phyloP scores from a whole-genome alignment of 2,797 vertebrate genomes.

The Ctenosaura bakeri region DNA sequence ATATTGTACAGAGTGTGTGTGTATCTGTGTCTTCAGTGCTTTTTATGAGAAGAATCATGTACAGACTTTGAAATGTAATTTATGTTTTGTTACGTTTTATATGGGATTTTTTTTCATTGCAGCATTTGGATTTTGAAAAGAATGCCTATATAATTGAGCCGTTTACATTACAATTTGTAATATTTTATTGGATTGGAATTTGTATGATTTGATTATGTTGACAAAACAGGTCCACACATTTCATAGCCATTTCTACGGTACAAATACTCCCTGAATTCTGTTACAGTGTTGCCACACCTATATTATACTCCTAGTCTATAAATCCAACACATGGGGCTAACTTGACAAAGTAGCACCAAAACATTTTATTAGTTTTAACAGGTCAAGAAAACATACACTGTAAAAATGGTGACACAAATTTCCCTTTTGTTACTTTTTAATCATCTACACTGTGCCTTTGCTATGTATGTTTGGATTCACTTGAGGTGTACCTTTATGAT shows the following conservation, averaged over 20 bases:
- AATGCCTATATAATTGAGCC: slow-evolving; percentile 82
- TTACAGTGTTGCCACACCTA: slow-evolving; percentile 69
- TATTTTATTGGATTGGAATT: slow-evolving; percentile 65
- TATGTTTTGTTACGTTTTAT: slow-evolving; percentile 85
- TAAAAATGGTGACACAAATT: slow-evolving; percentile 48
- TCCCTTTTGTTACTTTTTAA: slow-evolving; percentile 47
- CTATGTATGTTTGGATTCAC: slow-evolving; percentile 51
- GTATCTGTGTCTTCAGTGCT: slow-evolving; percentile 61
- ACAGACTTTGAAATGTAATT: slow-evolving; percentile 89
- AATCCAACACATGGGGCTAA: slow-evolving; percentile 71
- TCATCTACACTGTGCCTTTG: slow-evolving; percentile 28
- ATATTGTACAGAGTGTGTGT: slow-evolving; percentile 71
- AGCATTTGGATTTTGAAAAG: slow-evolving; percentile 73
- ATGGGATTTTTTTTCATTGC: slow-evolving; percentile 72
- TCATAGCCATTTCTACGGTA: slow-evolving; percentile 69
- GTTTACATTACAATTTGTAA: slow-evolving; percentile 73
- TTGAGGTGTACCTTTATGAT: slow-evolving; percentile 50
- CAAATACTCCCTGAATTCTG: slow-evolving; percentile 34
- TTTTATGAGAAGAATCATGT: slow-evolving; percentile 79
- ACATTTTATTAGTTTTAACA: slow-evolving; percentile 39
- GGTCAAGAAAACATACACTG: slow-evolving; percentile 17
- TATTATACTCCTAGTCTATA: slow-evolving; percentile 74
- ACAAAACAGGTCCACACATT: slow-evolving; percentile 78
- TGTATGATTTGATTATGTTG: slow-evolving; percentile 8
- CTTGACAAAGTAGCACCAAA: slow-evolving; percentile 83